Conservation (phyloP, 1,140 invertebrate species). For the Idris sp. region DNA sequence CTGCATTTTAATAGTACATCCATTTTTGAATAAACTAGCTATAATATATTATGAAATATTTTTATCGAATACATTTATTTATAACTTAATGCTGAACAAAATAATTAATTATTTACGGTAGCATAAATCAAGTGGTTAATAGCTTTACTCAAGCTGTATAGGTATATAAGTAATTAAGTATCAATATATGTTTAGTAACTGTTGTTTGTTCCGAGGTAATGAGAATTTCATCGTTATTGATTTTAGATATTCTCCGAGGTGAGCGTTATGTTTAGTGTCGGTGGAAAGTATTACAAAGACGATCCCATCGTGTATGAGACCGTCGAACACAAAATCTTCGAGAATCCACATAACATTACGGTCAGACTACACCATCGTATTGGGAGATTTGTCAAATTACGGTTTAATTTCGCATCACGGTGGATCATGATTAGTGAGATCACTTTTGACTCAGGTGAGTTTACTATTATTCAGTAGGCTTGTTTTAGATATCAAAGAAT, state of each 20-base stretch:
- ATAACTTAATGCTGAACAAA: too few species aligned
- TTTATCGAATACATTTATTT: too few species aligned
- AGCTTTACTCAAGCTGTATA: not conserved
- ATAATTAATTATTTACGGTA: too few species aligned
- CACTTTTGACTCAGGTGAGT: constrained; percentile 80
- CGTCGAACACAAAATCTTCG: constrained; percentile 82
- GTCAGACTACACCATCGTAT: constrained; percentile 83
- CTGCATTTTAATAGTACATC: too few species aligned
- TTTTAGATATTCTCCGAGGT: constrained; percentile 81
- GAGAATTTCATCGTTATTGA: constrained; percentile 42
- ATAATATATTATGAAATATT: too few species aligned
- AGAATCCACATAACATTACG: constrained; percentile 82
- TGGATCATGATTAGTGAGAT: constrained; percentile 87
- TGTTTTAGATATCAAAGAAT: too few species aligned
- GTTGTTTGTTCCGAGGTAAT: constrained; percentile 13
- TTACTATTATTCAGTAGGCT: too few species aligned
- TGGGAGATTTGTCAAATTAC: constrained; percentile 82
- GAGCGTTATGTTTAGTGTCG: constrained; percentile 84
- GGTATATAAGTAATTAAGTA: constrained; percentile 9
- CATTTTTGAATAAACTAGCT: too few species aligned
- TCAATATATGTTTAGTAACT: constrained; percentile 23
- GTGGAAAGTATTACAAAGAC: constrained; percentile 82
- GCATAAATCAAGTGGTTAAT: constrained; percentile 17
- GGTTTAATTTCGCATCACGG: constrained; percentile 82
- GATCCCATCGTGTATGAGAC: constrained; percentile 82